phyloP scores from a whole-genome alignment of 2,113 vertebrate genomes.

The Sakesphorus luctuosus region DNA sequence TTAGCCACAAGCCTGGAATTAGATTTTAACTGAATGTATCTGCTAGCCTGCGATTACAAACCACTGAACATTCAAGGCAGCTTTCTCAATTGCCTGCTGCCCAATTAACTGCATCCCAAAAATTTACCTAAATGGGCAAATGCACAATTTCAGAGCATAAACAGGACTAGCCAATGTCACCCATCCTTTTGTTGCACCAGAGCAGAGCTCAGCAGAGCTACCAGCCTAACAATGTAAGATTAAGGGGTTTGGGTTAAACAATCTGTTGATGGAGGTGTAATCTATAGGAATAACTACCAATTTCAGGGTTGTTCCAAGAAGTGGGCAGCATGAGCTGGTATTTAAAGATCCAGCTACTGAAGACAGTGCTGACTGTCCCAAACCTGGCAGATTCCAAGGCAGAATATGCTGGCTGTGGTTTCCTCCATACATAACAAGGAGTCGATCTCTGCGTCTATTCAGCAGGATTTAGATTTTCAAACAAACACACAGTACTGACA shows the following conservation, averaged over 20 bases:
- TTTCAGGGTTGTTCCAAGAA: background rate
- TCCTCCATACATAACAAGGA: background rate
- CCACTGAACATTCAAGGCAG: background rate
- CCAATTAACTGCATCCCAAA: background rate
- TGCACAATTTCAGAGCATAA: background rate
- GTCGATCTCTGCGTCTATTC: too few species aligned
- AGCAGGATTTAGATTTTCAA: background rate
- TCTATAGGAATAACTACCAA: background rate
- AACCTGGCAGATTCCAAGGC: too few species aligned
- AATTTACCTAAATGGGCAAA: background rate
- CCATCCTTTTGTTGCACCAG: background rate
- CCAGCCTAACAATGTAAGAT: background rate
- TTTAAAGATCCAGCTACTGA: background rate
- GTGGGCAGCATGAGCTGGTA: background rate
- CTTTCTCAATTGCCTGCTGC: background rate
- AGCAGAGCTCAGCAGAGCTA: background rate
- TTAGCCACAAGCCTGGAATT: constrained; percentile 1
- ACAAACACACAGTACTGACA: background rate
- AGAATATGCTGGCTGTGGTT: background rate
- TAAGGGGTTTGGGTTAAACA: background rate
- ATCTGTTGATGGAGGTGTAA: background rate
- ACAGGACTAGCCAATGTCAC: background rate
- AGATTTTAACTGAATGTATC: background rate
- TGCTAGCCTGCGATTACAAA: background rate
- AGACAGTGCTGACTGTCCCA: background rate